A percentile compares a stretch with the other conserved stretches of the same genome.
These are phyloP conservation scores for Aratinga solstitialis DNA, from an alignment of 2,797 vertebrate genomes.

Conservation along the genomic window DNA sequence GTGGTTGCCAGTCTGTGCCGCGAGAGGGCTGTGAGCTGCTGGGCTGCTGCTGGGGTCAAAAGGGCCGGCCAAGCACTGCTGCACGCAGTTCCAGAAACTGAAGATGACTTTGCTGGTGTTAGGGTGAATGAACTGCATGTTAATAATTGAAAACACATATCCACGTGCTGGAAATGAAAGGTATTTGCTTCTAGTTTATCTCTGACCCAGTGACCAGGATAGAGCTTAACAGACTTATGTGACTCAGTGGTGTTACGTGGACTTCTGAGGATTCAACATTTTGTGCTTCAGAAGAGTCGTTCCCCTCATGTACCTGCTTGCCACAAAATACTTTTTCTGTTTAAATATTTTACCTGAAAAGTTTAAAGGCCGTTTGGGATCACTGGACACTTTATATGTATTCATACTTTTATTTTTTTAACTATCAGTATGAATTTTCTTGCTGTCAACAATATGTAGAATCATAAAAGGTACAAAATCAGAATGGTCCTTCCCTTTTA, in stretches of 20 bases:
- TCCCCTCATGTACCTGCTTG: background rate
- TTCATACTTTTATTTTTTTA: background rate
- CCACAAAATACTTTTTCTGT: background rate
- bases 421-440: background rate
- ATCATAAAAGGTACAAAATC: background rate
- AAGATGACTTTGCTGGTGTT: background rate
- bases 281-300: fast-evolving
- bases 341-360: background rate
- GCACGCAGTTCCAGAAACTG: background rate
- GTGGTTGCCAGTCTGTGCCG: background rate
- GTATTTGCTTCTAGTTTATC: background rate
- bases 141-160: background rate
- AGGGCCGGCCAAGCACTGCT: background rate
- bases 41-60: background rate
- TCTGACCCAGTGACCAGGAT: background rate
- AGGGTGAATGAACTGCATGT: background rate
- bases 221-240: background rate
- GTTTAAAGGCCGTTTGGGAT: background rate
- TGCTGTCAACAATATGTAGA: background rate
- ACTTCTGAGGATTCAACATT: background rate
- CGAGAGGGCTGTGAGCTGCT: background rate
- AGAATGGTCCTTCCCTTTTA: background rate
- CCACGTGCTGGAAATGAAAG: background rate
- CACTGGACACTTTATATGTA: background rate
- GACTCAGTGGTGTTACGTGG: background rate